These are phyloP conservation scores for Neodiprion fabricii DNA, from an alignment of 1,140 invertebrate species.

Conservation along the genomic window DNA sequence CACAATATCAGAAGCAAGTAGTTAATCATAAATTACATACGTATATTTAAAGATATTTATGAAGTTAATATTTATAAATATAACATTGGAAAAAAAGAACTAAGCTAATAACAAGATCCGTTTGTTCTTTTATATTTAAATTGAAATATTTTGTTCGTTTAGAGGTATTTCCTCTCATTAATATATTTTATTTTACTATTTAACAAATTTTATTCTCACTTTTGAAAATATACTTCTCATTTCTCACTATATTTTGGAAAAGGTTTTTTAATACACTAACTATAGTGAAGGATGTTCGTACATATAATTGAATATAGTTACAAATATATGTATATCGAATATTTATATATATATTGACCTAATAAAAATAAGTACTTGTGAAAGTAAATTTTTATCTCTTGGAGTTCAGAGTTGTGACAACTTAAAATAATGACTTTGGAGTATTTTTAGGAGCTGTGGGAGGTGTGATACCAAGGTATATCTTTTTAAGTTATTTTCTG, in stretches of 20 bases:
- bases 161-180: not conserved
- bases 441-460: not conserved
- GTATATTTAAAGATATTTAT: not conserved
- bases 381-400: not conserved
- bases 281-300: not conserved
- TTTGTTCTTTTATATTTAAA: not conserved
- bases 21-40: not conserved
- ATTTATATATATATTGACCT: slow-evolving; percentile 2
- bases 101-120: not conserved
- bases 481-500: not conserved
- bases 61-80: not conserved
- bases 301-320: slow-evolving; percentile 3
- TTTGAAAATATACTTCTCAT: not conserved
- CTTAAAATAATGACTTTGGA: not conserved
- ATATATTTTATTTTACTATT: not conserved
- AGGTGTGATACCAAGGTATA: not conserved
- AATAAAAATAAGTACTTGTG: slow-evolving; percentile 6
- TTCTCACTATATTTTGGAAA: not conserved
- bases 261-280: not conserved
- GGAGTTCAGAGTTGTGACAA: not conserved
- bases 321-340: slow-evolving; percentile 6
- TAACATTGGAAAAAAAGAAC: not conserved
- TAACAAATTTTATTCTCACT: not conserved
- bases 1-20: not conserved
- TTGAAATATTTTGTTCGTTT: not conserved